Base-by-base conservation (phyloP, 92 coral and sea anemone genomes). In the Epizoanthus illoricatus region DNA sequence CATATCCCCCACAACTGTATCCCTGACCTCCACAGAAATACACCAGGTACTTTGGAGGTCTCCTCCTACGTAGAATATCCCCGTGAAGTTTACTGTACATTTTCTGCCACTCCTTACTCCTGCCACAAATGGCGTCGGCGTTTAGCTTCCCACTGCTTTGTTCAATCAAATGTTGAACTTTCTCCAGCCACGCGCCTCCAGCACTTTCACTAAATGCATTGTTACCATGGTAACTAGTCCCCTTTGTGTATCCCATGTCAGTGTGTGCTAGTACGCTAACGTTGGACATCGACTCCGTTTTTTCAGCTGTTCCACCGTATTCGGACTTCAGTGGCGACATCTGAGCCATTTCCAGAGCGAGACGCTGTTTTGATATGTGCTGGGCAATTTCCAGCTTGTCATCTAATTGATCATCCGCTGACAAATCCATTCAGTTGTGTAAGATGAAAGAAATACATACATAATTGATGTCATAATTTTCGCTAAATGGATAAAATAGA, bases 1-100 rank as follows among this genome's bases (percentile, higher is more conserved):
- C 94, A 83, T 91, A 91, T 9, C 94, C 94, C 15, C 86, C 91
- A 55, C 92, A 91, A 3, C 81, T 79, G 41, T 83, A 91, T 8
- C 88, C 92, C 58, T 69, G 61, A 15, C 89, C 92, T 28, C 71
- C 86, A 56, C 94, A 91, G 5, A 87, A 85, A 47, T 88, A 91
- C 1, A 91, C 92, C 36, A 91, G 55, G 63, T 76, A 91, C 64
- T 67, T 75, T 5, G 60, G 81, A 13, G 74, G 80, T 11, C 65
- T 70, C 20, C 71, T 69, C 20, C 81, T 72, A 39, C 73, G 78
- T 19, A 91, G 84, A 60, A 86, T 86, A 15, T 87, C 84, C 16
- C 70, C 80, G 75, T 91, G 94, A 8, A 91, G 83, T 12, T 47
- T 69, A 18, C 36, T 71, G 69, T 91, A 91, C 3, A 58, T 17